Conservation (phyloP, 2,797 vertebrate species). For the Anguilla megastoma region DNA sequence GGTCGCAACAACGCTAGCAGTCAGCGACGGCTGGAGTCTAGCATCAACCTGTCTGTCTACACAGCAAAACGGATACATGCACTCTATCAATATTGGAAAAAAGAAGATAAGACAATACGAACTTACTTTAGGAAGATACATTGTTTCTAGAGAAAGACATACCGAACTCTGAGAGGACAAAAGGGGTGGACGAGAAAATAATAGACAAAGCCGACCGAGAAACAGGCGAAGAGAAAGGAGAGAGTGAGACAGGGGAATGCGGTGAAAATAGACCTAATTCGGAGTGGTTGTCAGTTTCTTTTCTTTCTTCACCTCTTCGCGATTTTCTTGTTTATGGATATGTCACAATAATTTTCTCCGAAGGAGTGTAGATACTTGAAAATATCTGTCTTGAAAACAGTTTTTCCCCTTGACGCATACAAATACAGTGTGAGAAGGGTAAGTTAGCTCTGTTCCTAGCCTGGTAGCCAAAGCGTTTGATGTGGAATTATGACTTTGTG, state of each 20-base stretch:
- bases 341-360: background rate
- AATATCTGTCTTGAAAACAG: background rate
- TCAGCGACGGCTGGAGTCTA: conserved; percentile 36
- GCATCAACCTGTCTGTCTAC: conserved; percentile 43
- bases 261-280: conserved; percentile 34
- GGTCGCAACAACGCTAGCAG: conserved; percentile 33
- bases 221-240: conserved; percentile 41
- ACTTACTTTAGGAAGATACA: conserved; percentile 38
- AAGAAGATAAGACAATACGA: conserved; percentile 29
- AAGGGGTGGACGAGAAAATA: conserved; percentile 21
- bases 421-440: background rate
- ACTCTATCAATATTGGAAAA: conserved; percentile 18
- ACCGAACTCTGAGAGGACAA: conserved; percentile 33
- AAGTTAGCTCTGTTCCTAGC: background rate
- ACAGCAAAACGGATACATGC: conserved; percentile 39
- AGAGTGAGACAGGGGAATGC: conserved; percentile 44
- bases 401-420: background rate
- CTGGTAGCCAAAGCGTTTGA: background rate
- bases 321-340: background rate
- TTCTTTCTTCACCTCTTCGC: background rate
- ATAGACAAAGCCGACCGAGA: conserved; percentile 40
- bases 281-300: background rate
- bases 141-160: conserved; percentile 15
- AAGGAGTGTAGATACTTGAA: background rate
- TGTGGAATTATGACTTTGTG: background rate